Conservation (phyloP, 1,140 invertebrate species). For the Mercenaria mercenaria region DNA sequence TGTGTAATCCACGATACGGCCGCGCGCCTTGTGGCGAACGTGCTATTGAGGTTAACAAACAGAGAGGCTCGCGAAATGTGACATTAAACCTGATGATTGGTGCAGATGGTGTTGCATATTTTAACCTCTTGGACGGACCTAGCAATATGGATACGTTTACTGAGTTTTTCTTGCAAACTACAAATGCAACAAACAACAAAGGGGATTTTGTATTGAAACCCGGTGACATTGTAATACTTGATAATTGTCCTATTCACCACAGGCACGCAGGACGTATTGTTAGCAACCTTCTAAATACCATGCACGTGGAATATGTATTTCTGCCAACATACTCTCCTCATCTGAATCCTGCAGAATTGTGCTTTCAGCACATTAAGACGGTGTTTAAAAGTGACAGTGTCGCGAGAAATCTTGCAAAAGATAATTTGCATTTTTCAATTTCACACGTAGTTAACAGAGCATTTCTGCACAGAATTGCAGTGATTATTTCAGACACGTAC, state of each 20-base stretch:
- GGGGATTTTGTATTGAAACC: not conserved
- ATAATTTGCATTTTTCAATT: not conserved
- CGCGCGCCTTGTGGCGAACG: not conserved
- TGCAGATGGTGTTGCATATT: not conserved
- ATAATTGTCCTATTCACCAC: slow-evolving; percentile 20
- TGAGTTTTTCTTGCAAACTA: not conserved
- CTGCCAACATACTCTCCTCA: too few relatives aligned
- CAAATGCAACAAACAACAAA: not conserved
- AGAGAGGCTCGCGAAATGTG: not conserved
- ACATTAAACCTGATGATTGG: not conserved
- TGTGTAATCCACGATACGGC: not conserved
- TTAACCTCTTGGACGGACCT: not conserved
- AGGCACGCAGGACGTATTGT: not conserved
- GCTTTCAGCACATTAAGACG: not conserved
- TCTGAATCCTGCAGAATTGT: not conserved
- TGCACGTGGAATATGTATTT: not conserved
- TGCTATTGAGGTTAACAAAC: not conserved
- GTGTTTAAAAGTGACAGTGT: not conserved
- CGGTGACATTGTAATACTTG: not conserved
- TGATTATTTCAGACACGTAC: too few relatives aligned
- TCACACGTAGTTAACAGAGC: not conserved
- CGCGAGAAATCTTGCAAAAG: not conserved
- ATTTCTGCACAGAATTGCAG: not conserved
- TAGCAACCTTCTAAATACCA: too few relatives aligned
- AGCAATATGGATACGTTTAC: not conserved